phyloP scores from a whole-genome alignment of 2,113 vertebrate genomes.

The Rynchops niger region DNA sequence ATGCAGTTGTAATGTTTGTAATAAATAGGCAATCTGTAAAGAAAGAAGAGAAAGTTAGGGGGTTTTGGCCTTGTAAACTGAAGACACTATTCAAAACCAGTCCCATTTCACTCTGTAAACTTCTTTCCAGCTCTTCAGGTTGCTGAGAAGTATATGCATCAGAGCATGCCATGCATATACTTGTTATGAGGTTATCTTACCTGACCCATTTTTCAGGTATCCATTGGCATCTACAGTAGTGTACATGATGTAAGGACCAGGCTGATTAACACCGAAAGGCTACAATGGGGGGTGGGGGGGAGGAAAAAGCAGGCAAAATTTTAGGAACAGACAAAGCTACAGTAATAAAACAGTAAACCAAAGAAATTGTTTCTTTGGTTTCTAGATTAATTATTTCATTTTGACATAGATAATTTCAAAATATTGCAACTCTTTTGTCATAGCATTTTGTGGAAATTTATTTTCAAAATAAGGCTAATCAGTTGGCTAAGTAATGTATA shows the following conservation, averaged over 20 bases:
- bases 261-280: conserved; percentile 97
- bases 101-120: background rate
- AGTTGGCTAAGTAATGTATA: background rate
- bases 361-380: background rate
- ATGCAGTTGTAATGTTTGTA: background rate
- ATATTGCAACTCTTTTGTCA: background rate
- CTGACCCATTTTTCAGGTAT: conserved; percentile 93
- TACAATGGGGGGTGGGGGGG: conserved; percentile 36
- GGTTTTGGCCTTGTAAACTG: background rate
- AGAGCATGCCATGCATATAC: background rate
- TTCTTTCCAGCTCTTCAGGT: background rate
- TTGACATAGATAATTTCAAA: background rate
- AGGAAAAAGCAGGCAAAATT: background rate
- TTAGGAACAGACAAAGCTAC: background rate
- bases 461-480: background rate
- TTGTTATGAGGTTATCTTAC: conserved; percentile 70
- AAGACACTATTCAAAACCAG: background rate
- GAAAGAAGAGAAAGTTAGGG: background rate
- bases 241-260: conserved; percentile 97
- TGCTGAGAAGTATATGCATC: background rate
- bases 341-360: background rate
- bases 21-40: background rate
- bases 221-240: conserved; percentile 94
- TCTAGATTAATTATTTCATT: background rate
- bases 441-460: background rate